Percentiles rank a stretch among this genome's conserved stretches.
These are phyloP conservation scores for Spisula solida DNA, from an alignment of 2,888 invertebrate species.

Conservation along the genomic window DNA sequence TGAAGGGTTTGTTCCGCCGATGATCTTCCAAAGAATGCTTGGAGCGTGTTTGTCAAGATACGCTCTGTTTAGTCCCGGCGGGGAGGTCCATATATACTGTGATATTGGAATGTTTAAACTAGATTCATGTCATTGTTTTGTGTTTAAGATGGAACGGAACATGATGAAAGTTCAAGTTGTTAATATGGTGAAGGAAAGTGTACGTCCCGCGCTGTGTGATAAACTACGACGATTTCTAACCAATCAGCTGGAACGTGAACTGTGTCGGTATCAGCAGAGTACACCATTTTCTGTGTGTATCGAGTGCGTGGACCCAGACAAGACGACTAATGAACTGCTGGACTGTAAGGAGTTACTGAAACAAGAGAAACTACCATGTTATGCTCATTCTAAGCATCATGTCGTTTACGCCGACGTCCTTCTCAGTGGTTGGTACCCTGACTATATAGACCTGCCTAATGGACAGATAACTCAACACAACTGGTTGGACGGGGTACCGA, in stretches of 20 bases:
- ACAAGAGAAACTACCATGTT: slow-evolving; percentile 65
- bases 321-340: slow-evolving; percentile 44
- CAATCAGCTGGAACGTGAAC: slow-evolving; percentile 58
- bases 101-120: slow-evolving; percentile 65
- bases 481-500: slow-evolving; percentile 63
- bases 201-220: slow-evolving; percentile 61
- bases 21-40: slow-evolving; percentile 68
- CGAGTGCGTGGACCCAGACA: slow-evolving; percentile 56
- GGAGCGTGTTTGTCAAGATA: slow-evolving; percentile 63
- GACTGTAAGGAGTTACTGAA: slow-evolving; percentile 68
- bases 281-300: slow-evolving; percentile 65
- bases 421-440: slow-evolving; percentile 64
- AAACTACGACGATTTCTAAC: slow-evolving; percentile 64
- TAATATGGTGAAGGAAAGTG: slow-evolving; percentile 59
- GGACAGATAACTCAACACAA: slow-evolving; percentile 50
- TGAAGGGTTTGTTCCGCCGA: slow-evolving; percentile 67
- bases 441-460: slow-evolving; percentile 59
- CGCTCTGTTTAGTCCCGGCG: slow-evolving; percentile 54
- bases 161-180: slow-evolving; percentile 63
- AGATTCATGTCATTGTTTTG: slow-evolving; percentile 62
- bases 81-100: slow-evolving; percentile 57
- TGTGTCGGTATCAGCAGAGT: slow-evolving; percentile 67
- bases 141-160: slow-evolving; percentile 51
- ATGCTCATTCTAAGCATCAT: slow-evolving; percentile 55
- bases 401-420: slow-evolving; percentile 57